Base-by-base conservation (phyloP, 2,797 vertebrate genomes). In the Champsocephalus gunnari region DNA sequence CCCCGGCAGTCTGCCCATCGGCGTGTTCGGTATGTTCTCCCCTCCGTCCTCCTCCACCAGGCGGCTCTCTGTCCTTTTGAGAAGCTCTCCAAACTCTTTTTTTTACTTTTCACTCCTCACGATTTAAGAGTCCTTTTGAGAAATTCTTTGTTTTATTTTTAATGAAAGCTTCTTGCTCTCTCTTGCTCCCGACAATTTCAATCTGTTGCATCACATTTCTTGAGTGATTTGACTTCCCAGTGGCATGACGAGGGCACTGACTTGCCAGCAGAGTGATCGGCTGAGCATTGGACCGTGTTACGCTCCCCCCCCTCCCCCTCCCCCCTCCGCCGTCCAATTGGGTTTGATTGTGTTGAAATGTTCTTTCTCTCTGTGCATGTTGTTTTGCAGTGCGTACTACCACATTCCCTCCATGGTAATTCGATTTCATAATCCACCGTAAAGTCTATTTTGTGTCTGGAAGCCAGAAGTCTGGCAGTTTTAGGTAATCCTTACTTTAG, bases 11-110 rank as follows among this genome's bases (percentile, higher is more conserved):
- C 94, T 96, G 94, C 95, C 96, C 95, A 95, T 96, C 91, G 97
- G 97, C 97, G 97, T 91, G 97, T 97, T 90, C 78, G 98, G 98
- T 99, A 98, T 68, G 97, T 98, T 87, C 82, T 61, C 44, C 14
- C 66, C 58, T 72, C 65, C 59, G 3, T 71, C 69, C 53, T 79
- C 66, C 49, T 51, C 50, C 69, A 58, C 66, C 4, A 50, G 63
- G 41, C 13, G 34, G 55, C 17, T 45, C 28, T 47, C 44, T 16
- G 0, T 32, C 19, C 9, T 14, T 16, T 67, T 41, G 10, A 28
- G 58, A 49, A 60, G 2, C 17, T 34, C 21, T 65, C 1, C 1
- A 56, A 19, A 57, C 21, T 28, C 11, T 54, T 62, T 38, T 38
- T 50, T 48, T 6, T 21, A 4, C 13, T 28, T 77, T 45, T 65